These are phyloP conservation scores for Cochlearius cochlearius DNA, from an alignment of 2,113 vertebrate genomes.

Conservation along the genomic window DNA sequence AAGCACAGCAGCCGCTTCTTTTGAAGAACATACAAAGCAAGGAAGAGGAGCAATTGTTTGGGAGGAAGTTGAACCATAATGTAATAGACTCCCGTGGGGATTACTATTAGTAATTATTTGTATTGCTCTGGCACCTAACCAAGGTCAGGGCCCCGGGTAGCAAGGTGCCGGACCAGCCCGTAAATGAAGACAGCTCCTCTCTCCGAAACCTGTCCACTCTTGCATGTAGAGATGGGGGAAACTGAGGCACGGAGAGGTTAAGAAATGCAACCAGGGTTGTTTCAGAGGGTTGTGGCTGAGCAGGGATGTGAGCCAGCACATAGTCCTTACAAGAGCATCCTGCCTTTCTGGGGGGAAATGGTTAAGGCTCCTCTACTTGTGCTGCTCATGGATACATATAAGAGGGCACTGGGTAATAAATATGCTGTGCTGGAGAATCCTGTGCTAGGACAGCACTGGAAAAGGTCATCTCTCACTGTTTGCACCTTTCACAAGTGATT, in stretches of 20 bases:
- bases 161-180: neutral
- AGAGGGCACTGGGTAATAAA: neutral
- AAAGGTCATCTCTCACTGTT: neutral
- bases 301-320: neutral
- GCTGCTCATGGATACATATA: neutral
- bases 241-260: neutral
- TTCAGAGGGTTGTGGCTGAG: neutral
- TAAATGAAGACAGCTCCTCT: neutral
- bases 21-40: conserved; percentile 66
- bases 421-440: neutral
- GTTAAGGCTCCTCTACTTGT: neutral
- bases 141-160: neutral
- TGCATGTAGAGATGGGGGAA: neutral
- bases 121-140: conserved; percentile 46
- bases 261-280: neutral
- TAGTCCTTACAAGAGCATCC: neutral
- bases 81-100: conserved; percentile 23
- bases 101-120: conserved; percentile 63
- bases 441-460: neutral
- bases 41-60: conserved; percentile 69
- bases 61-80: conserved; percentile 50
- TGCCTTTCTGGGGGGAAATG: neutral
- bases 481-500: neutral
- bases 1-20: conserved; percentile 58
- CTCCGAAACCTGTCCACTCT: neutral